Evolutionary conservation across 2,797 vertebrate genomes (phyloP), one percentile per base, ranked within the genome.

Genomic region (Anomalospiza imberbis): DNA sequence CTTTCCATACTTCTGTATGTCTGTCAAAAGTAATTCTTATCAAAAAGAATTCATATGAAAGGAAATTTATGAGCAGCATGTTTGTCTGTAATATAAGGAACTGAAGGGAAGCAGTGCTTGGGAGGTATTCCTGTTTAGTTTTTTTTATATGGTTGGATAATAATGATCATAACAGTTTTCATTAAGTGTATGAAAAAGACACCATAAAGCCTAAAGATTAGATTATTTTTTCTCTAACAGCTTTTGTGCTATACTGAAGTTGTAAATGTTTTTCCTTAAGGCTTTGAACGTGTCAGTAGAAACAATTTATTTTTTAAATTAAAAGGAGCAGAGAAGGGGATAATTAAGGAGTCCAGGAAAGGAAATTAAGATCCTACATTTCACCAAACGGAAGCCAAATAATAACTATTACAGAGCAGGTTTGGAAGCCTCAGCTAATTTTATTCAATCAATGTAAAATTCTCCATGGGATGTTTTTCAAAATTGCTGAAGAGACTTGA

Each of bases 221-320:
- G 53, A 85, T 88, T 89, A 85, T 88, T 85, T 85, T 7, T 57
- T 88, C 36, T 82, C 2, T 74, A 85, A 62, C 12, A 74, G 57
- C 29, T 85, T 95, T 70, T 76, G 25, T 48, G 36, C 11, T 57
- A 3, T 48, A 31, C 32, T 73, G 65, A 67, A 93, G 40, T 38
- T 60, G 42, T 53, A 79, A 95, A 76, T 0, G 0, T 32, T 93
- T 88, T 86, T 88, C 40, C 40, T 76, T 74, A 40, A 79, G 44
- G 42, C 61, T 85, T 85, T 85, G 51, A 84, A 73, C 0, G 7
- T 55, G 67, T 38, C 58, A 91, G 7, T 70, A 51, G 73, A 80
- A 92, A 63, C 29, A 89, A 82, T 79, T 94, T 87, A 92, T 75
- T 85, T 65, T 93, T 87, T 88, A 88, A 92, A 80, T 82, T 81